These are phyloP conservation scores for Channallabes apus DNA, from an alignment of 2,797 vertebrate genomes.

Conservation along the genomic window DNA sequence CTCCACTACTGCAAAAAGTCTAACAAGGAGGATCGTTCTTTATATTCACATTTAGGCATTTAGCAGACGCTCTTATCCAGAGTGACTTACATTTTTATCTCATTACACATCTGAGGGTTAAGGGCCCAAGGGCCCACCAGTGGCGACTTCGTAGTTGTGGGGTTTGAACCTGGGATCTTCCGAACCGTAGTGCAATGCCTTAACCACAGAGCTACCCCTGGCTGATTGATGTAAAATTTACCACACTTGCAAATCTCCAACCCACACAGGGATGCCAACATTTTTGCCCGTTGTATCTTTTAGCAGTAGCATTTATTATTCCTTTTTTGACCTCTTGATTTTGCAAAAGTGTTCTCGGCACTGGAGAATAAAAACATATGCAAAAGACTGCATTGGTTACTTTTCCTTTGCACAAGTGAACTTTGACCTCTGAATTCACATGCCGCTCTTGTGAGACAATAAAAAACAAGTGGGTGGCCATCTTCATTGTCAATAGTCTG, in stretches of 20 bases:
- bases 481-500: background rate
- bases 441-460: background rate
- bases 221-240: background rate
- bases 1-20: background rate
- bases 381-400: background rate
- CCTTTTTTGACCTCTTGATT: background rate
- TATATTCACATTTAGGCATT: too few relatives aligned
- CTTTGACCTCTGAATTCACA: background rate
- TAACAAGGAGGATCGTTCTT: background rate
- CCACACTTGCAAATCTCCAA: background rate
- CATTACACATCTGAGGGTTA: too few relatives aligned
- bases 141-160: too few relatives aligned
- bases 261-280: background rate
- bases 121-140: too few relatives aligned
- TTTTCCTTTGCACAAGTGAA: background rate
- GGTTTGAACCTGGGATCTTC: too few relatives aligned
- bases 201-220: too few relatives aligned
- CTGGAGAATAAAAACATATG: background rate
- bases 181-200: too few relatives aligned
- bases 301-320: background rate
- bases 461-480: background rate
- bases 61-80: too few relatives aligned
- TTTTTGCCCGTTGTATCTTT: background rate
- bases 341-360: background rate
- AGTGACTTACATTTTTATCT: too few relatives aligned